phyloP scores from a whole-genome alignment of 2,113 vertebrate genomes.

The Apteryx owenii region DNA sequence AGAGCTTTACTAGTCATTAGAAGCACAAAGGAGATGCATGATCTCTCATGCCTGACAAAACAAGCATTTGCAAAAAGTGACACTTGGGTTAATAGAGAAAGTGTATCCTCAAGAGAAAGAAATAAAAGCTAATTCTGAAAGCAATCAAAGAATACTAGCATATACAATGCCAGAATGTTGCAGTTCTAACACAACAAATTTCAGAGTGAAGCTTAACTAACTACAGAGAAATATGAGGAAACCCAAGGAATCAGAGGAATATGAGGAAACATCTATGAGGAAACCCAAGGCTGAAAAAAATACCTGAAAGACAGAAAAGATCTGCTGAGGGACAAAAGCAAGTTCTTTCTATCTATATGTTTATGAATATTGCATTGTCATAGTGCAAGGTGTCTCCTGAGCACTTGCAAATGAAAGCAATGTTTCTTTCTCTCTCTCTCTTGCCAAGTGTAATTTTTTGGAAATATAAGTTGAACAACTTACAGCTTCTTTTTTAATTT shows the following conservation, averaged over 20 bases:
- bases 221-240: not conserved
- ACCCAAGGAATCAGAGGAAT: not conserved
- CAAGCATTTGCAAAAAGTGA: not conserved
- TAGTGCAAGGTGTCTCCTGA: not conserved
- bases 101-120: not conserved
- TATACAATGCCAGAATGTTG: not conserved
- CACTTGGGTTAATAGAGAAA: not conserved
- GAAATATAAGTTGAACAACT: not conserved
- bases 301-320: not conserved
- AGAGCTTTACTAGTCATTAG: not conserved
- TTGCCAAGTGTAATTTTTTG: not conserved
- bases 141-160: not conserved
- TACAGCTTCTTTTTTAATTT: not conserved
- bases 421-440: not conserved
- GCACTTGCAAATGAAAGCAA: not conserved
- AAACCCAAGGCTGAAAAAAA: not conserved
- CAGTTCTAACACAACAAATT: not conserved
- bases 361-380: not conserved
- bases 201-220: not conserved
- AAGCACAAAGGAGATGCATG: not conserved
- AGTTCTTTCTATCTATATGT: not conserved
- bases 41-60: constrained; percentile 2
- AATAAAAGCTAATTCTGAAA: not conserved
- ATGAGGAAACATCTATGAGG: not conserved
- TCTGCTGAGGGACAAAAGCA: not conserved